Conservation (phyloP, 1,140 invertebrate genomes). For the Apolygus lucorum region DNA sequence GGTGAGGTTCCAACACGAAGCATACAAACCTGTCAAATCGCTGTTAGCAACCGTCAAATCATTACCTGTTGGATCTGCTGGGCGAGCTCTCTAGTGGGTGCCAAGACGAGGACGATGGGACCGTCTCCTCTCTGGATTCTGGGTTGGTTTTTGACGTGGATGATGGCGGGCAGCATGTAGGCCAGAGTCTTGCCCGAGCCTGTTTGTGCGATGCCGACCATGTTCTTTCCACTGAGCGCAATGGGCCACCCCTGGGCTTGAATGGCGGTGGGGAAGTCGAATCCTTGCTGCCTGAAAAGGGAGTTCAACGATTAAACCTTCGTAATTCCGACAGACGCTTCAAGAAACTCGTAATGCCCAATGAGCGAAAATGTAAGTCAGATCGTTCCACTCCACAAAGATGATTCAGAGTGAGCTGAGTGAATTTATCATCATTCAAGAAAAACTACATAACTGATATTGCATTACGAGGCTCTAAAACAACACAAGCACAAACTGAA, state of each 20-base stretch:
- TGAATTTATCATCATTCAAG: neutral
- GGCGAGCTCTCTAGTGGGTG: conserved; percentile 71
- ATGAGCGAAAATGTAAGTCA: too few species aligned
- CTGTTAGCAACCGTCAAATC: too few species aligned
- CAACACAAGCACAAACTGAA: too few species aligned
- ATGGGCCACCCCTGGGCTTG: conserved; percentile 74
- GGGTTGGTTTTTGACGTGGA: conserved; percentile 67
- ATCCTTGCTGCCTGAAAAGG: conserved; percentile 46
- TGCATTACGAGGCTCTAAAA: too few species aligned
- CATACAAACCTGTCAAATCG: too few species aligned
- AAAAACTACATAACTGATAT: too few species aligned
- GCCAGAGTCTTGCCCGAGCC: conserved; percentile 55
- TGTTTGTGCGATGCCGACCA: conserved; percentile 72
- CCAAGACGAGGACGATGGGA: conserved; percentile 65
- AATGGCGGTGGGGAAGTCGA: conserved; percentile 65
- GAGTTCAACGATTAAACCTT: too few species aligned
- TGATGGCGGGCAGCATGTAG: conserved; percentile 52
- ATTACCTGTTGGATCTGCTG: conserved; percentile 76
- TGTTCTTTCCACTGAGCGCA: conserved; percentile 66
- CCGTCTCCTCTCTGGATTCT: conserved; percentile 57
- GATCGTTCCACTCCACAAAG: neutral
- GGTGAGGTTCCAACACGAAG: too few species aligned
- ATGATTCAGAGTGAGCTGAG: conserved; percentile 13
- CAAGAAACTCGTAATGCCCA: too few species aligned
- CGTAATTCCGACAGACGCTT: too few species aligned